These are phyloP conservation scores for Nyctalus aviator DNA, from an alignment of 2,797 vertebrate genomes.

Conservation along the genomic window DNA sequence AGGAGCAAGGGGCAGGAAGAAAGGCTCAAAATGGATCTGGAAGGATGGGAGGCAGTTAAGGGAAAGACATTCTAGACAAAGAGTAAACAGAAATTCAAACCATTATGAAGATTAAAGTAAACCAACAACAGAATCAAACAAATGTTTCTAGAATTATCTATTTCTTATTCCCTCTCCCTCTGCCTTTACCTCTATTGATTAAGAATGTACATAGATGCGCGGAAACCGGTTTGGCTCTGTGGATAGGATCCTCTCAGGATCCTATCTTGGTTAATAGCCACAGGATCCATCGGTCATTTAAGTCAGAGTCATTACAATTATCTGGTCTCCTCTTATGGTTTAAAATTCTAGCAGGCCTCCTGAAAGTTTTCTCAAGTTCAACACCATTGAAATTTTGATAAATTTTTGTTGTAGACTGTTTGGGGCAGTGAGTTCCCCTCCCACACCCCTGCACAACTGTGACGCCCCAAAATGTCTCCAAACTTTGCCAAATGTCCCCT, in stretches of 20 bases:
- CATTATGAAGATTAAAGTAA: not conserved
- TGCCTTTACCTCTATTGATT: not conserved
- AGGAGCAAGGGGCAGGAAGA: too few relatives aligned
- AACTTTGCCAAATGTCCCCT: not conserved
- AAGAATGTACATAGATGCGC: too few relatives aligned
- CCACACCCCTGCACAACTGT: too few relatives aligned
- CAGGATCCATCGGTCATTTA: not conserved
- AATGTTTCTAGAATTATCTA: not conserved
- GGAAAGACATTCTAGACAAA: not conserved
- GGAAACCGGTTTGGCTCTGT: too few relatives aligned
- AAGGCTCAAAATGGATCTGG: not conserved
- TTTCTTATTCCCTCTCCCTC: not conserved
- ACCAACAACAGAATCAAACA: slow-evolving; percentile 17
- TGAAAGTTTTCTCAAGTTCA: not conserved
- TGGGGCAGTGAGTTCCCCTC: not conserved
- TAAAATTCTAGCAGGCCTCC: not conserved
- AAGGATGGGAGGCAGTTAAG: not conserved
- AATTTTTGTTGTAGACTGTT: not conserved
- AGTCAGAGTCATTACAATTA: not conserved
- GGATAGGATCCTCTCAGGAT: too few relatives aligned
- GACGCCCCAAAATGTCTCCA: not conserved
- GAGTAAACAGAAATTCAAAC: not conserved
- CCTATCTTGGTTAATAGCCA: not conserved
- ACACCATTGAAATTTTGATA: not conserved
- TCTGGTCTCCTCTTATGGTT: not conserved